Evolutionary conservation across 2,797 vertebrate genomes (phyloP), one percentile per base, ranked within the genome.

Genomic region (Scleropages formosus): DNA sequence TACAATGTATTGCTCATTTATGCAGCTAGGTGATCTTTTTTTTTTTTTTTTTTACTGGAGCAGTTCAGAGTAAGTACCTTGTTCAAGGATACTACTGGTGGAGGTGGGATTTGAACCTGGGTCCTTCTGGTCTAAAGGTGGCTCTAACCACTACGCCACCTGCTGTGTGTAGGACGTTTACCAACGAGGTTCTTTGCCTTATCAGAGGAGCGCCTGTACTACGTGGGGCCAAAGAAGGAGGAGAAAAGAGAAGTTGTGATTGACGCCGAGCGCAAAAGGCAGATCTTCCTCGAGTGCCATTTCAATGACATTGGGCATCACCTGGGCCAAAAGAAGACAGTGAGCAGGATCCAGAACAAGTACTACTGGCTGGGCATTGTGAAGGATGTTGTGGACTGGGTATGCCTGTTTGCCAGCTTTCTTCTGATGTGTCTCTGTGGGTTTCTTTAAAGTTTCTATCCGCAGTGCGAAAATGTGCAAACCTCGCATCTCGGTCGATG

Each of bases 331-430:
- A 97, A 97, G 59, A 97, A 97, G 84, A 97, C 96, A 0, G 94
- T 95, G 58, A 93, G 95, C 87, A 85, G 94, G 64, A 96, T 97
- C 79, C 95, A 97, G 89, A 94, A 92, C 88, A 91, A 92, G 59
- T 97, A 94, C 88, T 97, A 97, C 87, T 97, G 96, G 96, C 90
- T 97, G 81, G 96, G 96, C 8, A 95, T 97, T 72, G 91, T 97
- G 79, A 95, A 94, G 82, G 95, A 97, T 72, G 96, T 96, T 0
- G 95, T 97, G 78, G 95, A 97, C 70, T 96, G 95, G 96, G 96
- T 96, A 84, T 77, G 79, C 76, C 8, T 24, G 53, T 11, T 63
- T 22, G 13, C 24, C 13, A 51, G 68, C 8, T 22, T 49, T 26
- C 49, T 18, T 15, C 46, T 47, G 44, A 1, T 8, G 15, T 68